phyloP scores from a whole-genome alignment of 2,888 invertebrate genomes.

The Furcula furcula region DNA sequence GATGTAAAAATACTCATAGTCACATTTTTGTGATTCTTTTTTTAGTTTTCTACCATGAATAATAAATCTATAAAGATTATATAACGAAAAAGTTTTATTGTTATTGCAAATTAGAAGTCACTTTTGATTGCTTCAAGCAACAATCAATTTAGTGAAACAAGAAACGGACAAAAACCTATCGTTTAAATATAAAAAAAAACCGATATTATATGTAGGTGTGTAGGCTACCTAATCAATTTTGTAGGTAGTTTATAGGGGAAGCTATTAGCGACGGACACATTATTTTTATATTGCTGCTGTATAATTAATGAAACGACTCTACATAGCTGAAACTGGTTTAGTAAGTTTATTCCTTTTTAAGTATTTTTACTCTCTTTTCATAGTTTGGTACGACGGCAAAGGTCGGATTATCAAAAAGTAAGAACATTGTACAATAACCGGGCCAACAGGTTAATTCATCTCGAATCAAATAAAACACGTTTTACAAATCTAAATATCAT shows the following conservation, averaged over 20 bases:
- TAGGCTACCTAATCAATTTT: too few species aligned
- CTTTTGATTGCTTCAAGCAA: too few species aligned
- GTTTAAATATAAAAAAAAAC: too few species aligned
- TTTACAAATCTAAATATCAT: neutral
- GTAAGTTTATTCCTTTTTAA: slow-evolving; percentile 2
- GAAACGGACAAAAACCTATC: too few species aligned
- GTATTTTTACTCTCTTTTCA: slow-evolving; percentile 20
- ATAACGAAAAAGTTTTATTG: slow-evolving; percentile 1
- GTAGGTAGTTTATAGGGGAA: too few species aligned
- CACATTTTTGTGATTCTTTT: slow-evolving; percentile 40
- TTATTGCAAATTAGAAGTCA: too few species aligned
- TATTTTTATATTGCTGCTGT: too few species aligned
- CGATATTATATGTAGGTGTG: too few species aligned
- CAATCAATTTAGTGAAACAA: too few species aligned
- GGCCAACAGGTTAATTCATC: slow-evolving; percentile 3
- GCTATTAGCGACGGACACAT: too few species aligned
- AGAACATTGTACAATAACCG: slow-evolving; percentile 12
- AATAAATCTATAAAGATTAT: slow-evolving; percentile 15
- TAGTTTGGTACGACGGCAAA: slow-evolving; percentile 8
- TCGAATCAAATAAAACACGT: neutral
- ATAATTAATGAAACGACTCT: slow-evolving; percentile 9
- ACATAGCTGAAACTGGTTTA: slow-evolving; percentile 1
- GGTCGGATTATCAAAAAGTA: slow-evolving; percentile 14
- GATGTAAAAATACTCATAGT: slow-evolving; percentile 42
- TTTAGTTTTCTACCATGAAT: slow-evolving; percentile 48